These are phyloP conservation scores for Aphidius ervi DNA, from an alignment of 1,140 invertebrate genomes.

Conservation along the genomic window DNA sequence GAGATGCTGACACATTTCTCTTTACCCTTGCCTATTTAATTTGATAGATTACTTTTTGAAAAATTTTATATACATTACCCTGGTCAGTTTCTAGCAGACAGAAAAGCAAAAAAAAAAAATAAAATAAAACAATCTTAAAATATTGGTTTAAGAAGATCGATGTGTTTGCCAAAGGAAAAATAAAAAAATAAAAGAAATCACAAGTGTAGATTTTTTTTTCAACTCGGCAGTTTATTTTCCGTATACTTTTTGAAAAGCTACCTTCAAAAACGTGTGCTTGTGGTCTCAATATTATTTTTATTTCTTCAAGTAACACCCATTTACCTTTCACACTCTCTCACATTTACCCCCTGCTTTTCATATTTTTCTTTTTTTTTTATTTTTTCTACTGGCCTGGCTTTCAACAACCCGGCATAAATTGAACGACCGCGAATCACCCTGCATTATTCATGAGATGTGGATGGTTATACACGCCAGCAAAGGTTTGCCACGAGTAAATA, in stretches of 20 bases:
- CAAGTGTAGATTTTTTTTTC: too few relatives aligned
- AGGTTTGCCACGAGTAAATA: slow-evolving; percentile 24
- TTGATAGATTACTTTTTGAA: slow-evolving; percentile 26
- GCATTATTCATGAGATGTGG: slow-evolving; percentile 34
- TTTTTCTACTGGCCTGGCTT: slow-evolving; percentile 14
- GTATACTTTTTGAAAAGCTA: neutral
- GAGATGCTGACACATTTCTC: slow-evolving; percentile 4
- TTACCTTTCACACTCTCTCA: neutral
- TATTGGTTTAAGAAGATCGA: neutral
- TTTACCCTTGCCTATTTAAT: slow-evolving; percentile 20
- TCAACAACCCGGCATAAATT: slow-evolving; percentile 31
- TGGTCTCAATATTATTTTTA: neutral
- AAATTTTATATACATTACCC: neutral
- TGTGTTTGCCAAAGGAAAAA: neutral
- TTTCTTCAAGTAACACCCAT: neutral
- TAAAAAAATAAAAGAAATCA: too few relatives aligned
- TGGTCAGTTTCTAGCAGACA: neutral
- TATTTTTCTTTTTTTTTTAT: slow-evolving; percentile 22
- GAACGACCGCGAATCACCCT: slow-evolving; percentile 31
- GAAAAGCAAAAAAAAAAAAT: too few relatives aligned
- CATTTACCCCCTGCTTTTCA: slow-evolving; percentile 15
- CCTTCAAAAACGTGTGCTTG: neutral
- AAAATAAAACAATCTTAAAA: too few relatives aligned
- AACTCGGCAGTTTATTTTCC: neutral
- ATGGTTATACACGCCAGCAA: slow-evolving; percentile 17